phyloP scores from a whole-genome alignment of 37 sponge, comb jelly and placozoan genomes.

The Lycopodina hypogea region DNA sequence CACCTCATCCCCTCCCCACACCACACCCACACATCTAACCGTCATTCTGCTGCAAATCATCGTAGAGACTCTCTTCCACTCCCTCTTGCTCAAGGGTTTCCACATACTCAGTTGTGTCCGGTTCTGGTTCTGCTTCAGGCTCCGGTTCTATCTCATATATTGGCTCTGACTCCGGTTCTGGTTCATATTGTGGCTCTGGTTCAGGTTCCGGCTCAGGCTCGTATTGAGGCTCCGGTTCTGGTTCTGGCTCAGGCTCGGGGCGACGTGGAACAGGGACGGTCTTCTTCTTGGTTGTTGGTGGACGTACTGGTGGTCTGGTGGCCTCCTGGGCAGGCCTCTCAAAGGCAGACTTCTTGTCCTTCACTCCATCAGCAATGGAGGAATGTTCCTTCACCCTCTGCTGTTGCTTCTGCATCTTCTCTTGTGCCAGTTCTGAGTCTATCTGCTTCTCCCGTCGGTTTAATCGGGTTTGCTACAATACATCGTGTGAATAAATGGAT shows the following conservation, averaged over 20 bases:
- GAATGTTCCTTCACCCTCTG: conserved; percentile 40
- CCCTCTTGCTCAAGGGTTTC: conserved; percentile 25
- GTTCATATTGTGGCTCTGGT: conserved; percentile 39
- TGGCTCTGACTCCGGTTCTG: conserved; percentile 34
- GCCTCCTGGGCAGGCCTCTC: conserved; percentile 31
- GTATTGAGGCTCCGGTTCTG: conserved; percentile 43
- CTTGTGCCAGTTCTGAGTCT: conserved; percentile 44
- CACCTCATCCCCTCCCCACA: neutral
- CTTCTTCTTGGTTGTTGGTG: neutral
- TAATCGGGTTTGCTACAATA: conserved; percentile 50
- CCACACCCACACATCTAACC: too few relatives aligned
- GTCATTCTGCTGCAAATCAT: conserved; percentile 37
- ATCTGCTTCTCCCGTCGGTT: conserved; percentile 46
- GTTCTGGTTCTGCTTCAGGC: conserved; percentile 65
- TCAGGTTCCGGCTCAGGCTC: conserved; percentile 65
- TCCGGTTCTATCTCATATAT: conserved; percentile 34
- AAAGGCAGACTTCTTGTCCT: conserved; percentile 59
- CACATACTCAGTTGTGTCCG: conserved; percentile 30
- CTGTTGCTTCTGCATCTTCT: conserved; percentile 27
- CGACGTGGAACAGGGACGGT: conserved; percentile 1
- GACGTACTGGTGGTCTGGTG: conserved; percentile 11
- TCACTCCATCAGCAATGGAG: conserved; percentile 38
- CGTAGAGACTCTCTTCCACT: conserved; percentile 17
- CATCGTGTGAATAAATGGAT: neutral
- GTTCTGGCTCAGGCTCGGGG: conserved; percentile 43